phyloP scores from a whole-genome alignment of 2,797 vertebrate genomes.

The Eptatretus atami region DNA sequence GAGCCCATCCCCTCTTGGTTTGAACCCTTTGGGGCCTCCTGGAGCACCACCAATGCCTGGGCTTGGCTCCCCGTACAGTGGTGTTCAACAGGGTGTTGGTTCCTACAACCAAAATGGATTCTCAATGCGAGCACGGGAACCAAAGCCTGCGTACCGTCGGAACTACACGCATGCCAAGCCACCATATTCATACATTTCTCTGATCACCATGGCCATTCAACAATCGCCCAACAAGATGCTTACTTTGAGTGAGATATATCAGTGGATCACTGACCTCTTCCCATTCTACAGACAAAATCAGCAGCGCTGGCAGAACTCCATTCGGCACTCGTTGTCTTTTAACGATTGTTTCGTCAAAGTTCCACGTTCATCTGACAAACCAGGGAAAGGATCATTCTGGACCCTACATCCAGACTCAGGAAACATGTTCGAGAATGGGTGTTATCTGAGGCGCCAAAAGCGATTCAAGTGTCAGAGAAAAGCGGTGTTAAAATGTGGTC shows the following conservation, averaged over 20 bases:
- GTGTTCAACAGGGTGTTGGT: not conserved
- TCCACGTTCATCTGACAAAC: conserved; percentile 63
- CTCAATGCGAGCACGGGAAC: conserved; percentile 27
- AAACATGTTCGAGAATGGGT: conserved; percentile 96
- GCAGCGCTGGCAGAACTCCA: conserved; percentile 80
- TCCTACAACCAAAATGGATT: conserved; percentile 56
- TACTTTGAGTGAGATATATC: conserved; percentile 78
- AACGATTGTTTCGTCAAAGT: conserved; percentile 83
- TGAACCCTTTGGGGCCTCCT: conserved; percentile 42
- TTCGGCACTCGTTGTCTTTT: conserved; percentile 60
- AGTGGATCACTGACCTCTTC: conserved; percentile 97
- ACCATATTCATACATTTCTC: conserved; percentile 79
- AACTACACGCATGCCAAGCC: conserved; percentile 87
- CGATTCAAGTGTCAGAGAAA: conserved; percentile 88
- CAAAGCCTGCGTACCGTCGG: conserved; percentile 50
- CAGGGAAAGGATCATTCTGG: conserved; percentile 85
- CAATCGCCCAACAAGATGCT: conserved; percentile 82
- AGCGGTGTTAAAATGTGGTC: conserved; percentile 14
- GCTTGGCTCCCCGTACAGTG: conserved; percentile 22
- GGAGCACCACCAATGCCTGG: conserved; percentile 34
- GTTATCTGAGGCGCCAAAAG: conserved; percentile 74
- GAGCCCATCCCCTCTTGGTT: conserved; percentile 24
- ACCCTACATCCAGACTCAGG: conserved; percentile 76
- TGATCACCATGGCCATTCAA: conserved; percentile 94
- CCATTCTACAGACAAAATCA: conserved; percentile 72